Base-by-base conservation (phyloP, 1,140 invertebrate species). In the Ruditapes philippinarum region DNA sequence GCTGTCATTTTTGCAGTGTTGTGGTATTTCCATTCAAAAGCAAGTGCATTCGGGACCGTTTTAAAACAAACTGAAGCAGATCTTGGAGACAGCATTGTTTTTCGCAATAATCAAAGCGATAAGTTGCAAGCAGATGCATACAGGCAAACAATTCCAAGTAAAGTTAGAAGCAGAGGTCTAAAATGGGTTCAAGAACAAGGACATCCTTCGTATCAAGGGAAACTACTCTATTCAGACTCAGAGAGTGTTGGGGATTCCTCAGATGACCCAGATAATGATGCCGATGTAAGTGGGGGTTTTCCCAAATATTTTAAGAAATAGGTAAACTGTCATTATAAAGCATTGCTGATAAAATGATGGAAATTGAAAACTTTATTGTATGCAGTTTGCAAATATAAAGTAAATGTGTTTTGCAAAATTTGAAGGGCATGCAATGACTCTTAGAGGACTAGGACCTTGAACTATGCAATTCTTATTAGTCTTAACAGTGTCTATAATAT, bases 21-120 rank as follows among this genome's bases (percentile, higher is more conserved):
- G 28, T 83, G 54, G 54, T 65, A 42, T 60, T 83, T 83, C 45
- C 57, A 83, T 65, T 83, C 80, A 5, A 60, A 60, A n/a, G 54
- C 51, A 12, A 65, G 19, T 12, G 28, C 9, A 3, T 83, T 40
- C 33, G 80, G 62, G 45, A 68, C 60, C 25, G 80, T 83, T 45
- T 62, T 49, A 11, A 40, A 40, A 12, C 54, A 62, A 81, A 81
- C 31, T 81, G 80, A 83, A 83, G 25, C 49, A 51, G 19, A 49
- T 12, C 14, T 51, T 22, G 14, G 5, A 12, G 14, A 51, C 2
- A 11, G 4, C 7, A 1, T 33, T 5, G 1, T 12, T 25, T 73
- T 42, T 42, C 7, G n/a, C 9, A 5, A 11, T 4, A 51, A 51
- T 45, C 49, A 51, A 12, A 51, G 51, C 51, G 73, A 4, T 28